Base-by-base conservation (phyloP, 2,113 vertebrate genomes). In the Dunckerocampus dactyliophorus region DNA sequence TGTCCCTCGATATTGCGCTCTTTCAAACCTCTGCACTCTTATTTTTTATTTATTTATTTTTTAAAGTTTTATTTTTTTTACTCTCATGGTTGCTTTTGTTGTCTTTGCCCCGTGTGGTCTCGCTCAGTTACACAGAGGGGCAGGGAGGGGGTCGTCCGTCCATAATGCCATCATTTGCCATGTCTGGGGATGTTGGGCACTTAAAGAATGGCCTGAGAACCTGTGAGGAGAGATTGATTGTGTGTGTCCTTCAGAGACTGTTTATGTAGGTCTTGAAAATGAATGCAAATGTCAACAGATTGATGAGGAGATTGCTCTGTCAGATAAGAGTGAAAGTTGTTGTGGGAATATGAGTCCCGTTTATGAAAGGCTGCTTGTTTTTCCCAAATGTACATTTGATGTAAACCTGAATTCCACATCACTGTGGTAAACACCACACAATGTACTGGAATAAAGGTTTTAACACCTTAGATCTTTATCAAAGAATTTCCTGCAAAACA, bases 1-100 rank as follows among this genome's bases (percentile, higher is more conserved):
- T 63, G 81, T 85, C 79, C 77, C 77, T 71, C 73, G 67, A 88
- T 39, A 57, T 85, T 84, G 75, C 86, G 86, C 84, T 78, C 68
- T 73, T 69, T 76, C 74, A 73, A 80, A 69, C 31, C 62, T 68
- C 17, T 67, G 76, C 85, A 63, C 65, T 73, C 53, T 76, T 82
- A 67, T 49, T 60, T 80, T 67, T 67, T 60, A 59, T 66, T 13
- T 74, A 6, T 43, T 43, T 43, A 14, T 66, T 46, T 13, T 74
- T 14, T 43, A 5, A n/a, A n/a, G n/a, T n/a, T n/a, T n/a, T n/a
- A n/a, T 66, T 46, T 13, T 74, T 39, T 39, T 39, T 39, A 12
- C 11, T 13, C 39, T 83, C 72, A 65, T 76, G 72, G 74, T 85
- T 82, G 77, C 80, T 74, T 82, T 79, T 77, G 62, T 74, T 80